Evolutionary conservation across 2,113 vertebrate genomes (phyloP).

Genomic region (Macrotis lagotis): DNA sequence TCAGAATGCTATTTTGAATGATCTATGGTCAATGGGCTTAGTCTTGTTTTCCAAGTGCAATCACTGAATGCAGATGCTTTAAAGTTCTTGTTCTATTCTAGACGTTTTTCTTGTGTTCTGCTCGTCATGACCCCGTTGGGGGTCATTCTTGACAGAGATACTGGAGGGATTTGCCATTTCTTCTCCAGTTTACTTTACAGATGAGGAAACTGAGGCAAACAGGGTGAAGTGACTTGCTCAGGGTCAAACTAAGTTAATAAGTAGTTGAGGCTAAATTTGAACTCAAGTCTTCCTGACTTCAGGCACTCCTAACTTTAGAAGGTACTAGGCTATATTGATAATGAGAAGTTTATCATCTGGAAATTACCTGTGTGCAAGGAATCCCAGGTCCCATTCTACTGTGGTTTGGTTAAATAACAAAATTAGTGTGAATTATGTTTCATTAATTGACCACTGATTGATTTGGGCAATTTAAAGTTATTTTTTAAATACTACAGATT

Average conservation of each 20-base stretch:
- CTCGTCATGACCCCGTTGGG: no score
- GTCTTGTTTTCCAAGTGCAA: not conserved
- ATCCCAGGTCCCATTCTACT: not conserved
- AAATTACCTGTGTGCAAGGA: not conserved
- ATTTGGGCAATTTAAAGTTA: slow-evolving; percentile 48
- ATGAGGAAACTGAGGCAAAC: no score
- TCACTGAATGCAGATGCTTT: not conserved
- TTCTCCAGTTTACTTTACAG: no score
- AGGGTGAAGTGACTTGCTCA: no score
- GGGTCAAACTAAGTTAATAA: not conserved
- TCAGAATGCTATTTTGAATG: not conserved
- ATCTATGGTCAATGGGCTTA: not conserved
- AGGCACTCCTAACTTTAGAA: not conserved
- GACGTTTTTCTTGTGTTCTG: no score
- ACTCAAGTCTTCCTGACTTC: not conserved
- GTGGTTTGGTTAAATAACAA: not conserved
- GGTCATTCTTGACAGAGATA: no score
- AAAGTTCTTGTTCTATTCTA: not conserved
- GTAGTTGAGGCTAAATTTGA: not conserved
- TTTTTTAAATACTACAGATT: not conserved
- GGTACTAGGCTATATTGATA: not conserved
- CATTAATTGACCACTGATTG: slow-evolving; percentile 42
- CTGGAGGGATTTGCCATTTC: no score
- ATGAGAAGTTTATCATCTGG: not conserved
- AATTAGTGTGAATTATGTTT: slow-evolving; percentile 40